These are phyloP conservation scores for Falco columbarius DNA, from an alignment of 2,797 vertebrate genomes.

Conservation along the genomic window DNA sequence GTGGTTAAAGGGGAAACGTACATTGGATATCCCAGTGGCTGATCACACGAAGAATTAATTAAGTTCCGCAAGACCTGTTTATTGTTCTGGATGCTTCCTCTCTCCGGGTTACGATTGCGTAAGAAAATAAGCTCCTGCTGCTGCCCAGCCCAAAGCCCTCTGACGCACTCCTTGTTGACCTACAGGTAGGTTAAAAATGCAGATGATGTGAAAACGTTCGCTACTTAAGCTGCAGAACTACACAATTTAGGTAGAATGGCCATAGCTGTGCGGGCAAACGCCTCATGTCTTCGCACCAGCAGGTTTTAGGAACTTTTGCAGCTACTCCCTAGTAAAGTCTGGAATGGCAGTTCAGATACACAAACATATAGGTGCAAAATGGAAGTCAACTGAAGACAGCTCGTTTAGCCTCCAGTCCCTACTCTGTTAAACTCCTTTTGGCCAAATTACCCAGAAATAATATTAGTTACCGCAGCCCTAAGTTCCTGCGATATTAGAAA, in stretches of 20 bases:
- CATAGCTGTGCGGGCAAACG: background rate
- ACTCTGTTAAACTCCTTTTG: background rate
- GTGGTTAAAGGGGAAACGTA: conserved; percentile 96
- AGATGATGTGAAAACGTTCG: background rate
- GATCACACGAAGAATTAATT: conserved; percentile 97
- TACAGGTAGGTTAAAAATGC: conserved; percentile 47
- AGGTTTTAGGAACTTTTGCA: background rate
- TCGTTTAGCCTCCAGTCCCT: background rate
- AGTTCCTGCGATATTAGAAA: background rate
- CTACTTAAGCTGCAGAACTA: background rate
- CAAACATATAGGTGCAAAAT: background rate
- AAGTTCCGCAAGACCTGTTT: conserved; percentile 96
- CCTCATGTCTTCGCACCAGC: background rate
- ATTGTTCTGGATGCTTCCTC: conserved; percentile 98
- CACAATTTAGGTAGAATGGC: rapidly evolving
- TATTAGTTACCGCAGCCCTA: background rate
- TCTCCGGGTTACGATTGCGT: conserved; percentile 94
- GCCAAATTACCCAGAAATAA: background rate
- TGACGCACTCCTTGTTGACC: conserved; percentile 97
- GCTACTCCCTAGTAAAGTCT: background rate
- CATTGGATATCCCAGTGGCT: conserved; percentile 98
- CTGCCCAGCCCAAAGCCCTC: conserved; percentile 96
- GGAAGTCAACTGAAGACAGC: background rate
- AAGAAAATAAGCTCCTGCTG: conserved; percentile 97
- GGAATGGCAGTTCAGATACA: background rate